Percentiles rank a stretch among this genome's conserved stretches.
These are phyloP conservation scores for Ophioninae sp. DNA, from an alignment of 2,888 invertebrate genomes.

Conservation along the genomic window DNA sequence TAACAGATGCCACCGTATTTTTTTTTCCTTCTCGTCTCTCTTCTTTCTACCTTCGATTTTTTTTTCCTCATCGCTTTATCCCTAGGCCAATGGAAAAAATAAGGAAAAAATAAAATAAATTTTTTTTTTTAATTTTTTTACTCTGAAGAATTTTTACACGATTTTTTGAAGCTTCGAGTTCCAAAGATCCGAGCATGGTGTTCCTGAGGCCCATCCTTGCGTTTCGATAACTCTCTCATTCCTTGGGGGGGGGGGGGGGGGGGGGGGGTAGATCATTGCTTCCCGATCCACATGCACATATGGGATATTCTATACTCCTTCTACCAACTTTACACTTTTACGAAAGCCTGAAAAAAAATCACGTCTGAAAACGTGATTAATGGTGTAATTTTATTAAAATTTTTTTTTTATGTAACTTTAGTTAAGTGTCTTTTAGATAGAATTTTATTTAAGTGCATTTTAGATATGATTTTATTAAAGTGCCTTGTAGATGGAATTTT, in stretches of 20 bases:
- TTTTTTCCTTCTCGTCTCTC: constrained; percentile 5
- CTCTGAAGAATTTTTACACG: constrained; percentile 8
- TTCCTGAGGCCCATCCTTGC: no score
- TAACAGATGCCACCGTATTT: constrained; percentile 6
- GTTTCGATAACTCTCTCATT: constrained; percentile 40
- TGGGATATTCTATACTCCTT: constrained; percentile 17
- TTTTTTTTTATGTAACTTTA: constrained; percentile 37
- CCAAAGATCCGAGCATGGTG: constrained; percentile 37
- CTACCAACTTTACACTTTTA: neutral
- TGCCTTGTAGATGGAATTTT: no score
- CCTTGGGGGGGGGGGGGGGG: constrained; percentile 27
- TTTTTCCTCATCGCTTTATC: neutral
- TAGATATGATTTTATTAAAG: no score
- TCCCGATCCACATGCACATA: constrained; percentile 12
- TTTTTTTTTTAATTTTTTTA: no score
- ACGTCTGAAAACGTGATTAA: no score
- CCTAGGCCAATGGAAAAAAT: constrained; percentile 16
- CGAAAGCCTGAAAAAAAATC: neutral
- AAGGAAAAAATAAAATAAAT: constrained; percentile 5
- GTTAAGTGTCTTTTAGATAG: neutral
- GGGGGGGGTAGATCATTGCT: constrained; percentile 52
- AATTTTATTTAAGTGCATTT: neutral
- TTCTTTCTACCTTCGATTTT: neutral
- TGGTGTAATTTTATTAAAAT: no score
- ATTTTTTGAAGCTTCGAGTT: constrained; percentile 42